phyloP scores from a whole-genome alignment of 2,888 invertebrate genomes.

The Itoplectis maculator region DNA sequence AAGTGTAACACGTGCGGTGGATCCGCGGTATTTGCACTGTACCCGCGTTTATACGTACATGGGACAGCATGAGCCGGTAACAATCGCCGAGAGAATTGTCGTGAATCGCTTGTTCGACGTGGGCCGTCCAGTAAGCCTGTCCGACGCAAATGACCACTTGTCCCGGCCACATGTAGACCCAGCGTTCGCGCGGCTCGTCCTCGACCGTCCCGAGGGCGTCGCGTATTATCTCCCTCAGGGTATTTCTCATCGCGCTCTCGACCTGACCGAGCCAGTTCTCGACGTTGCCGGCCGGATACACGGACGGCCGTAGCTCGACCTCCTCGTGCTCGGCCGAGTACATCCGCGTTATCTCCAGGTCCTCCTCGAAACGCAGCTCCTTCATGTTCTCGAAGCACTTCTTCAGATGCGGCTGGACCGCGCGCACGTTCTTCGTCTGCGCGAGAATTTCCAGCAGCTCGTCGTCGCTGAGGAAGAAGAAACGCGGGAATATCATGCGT shows the following conservation, averaged over 20 bases:
- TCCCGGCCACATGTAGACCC: conserved; percentile 93
- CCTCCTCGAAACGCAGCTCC: conserved; percentile 89
- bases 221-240: conserved; percentile 79
- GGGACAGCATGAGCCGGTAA: conserved; percentile 86
- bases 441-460: conserved; percentile 93
- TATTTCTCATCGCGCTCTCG: conserved; percentile 90
- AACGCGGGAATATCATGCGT: conserved; percentile 90
- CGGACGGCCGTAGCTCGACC: conserved; percentile 88
- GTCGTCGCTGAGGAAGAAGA: conserved; percentile 94
- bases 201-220: conserved; percentile 85
- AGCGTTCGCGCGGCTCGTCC: conserved; percentile 85
- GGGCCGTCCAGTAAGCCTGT: conserved; percentile 91
- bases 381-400: conserved; percentile 94
- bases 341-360: conserved; percentile 90
- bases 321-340: conserved; percentile 92
- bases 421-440: conserved; percentile 91
- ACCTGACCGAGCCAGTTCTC: conserved; percentile 91
- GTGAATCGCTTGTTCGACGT: conserved; percentile 88
- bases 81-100: conserved; percentile 85
- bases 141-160: conserved; percentile 92
- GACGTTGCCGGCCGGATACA: conserved; percentile 90
- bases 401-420: conserved; percentile 92
- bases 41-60: conserved; percentile 85
- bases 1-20: no score
- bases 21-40: no score